Evolutionary conservation across 2,888 invertebrate genomes (phyloP).

Genomic region (Coecobrya sp.): DNA sequence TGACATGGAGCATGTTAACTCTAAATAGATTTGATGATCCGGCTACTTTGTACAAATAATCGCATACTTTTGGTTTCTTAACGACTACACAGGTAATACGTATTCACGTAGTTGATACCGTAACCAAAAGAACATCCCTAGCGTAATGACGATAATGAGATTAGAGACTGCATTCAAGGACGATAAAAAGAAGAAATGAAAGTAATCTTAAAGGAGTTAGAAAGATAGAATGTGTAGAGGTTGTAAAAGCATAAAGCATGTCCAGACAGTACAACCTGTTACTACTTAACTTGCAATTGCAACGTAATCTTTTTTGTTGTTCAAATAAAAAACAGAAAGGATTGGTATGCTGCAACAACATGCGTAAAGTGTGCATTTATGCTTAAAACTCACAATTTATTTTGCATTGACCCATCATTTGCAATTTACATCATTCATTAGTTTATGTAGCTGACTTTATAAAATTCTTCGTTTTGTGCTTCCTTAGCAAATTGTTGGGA

Average conservation of each 20-base stretch:
- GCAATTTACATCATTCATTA: slow-evolving; percentile 4
- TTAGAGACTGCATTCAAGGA: slow-evolving; percentile 33
- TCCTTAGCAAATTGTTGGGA: background rate
- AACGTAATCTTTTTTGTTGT: background rate
- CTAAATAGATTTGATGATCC: slow-evolving; percentile 47
- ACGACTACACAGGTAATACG: background rate
- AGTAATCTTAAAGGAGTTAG: background rate
- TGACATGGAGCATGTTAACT: slow-evolving; percentile 16
- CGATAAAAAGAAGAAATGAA: slow-evolving; percentile 24
- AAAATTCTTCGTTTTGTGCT: background rate
- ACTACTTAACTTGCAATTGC: background rate
- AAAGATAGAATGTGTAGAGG: background rate
- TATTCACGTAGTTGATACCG: background rate
- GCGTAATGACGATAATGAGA: slow-evolving; percentile 50
- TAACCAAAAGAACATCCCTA: slow-evolving; percentile 17
- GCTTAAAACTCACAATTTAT: slow-evolving; percentile 13
- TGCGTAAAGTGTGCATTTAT: background rate
- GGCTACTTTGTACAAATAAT: slow-evolving; percentile 45
- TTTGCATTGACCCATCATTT: slow-evolving; percentile 14
- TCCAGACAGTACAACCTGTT: background rate
- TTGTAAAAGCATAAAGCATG: background rate
- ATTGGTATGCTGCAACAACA: background rate
- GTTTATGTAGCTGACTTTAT: background rate
- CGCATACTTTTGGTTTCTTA: slow-evolving; percentile 43
- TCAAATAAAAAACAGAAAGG: background rate